Base-by-base conservation (phyloP, 2,888 invertebrate genomes). In the Athripsodes cinereus region DNA sequence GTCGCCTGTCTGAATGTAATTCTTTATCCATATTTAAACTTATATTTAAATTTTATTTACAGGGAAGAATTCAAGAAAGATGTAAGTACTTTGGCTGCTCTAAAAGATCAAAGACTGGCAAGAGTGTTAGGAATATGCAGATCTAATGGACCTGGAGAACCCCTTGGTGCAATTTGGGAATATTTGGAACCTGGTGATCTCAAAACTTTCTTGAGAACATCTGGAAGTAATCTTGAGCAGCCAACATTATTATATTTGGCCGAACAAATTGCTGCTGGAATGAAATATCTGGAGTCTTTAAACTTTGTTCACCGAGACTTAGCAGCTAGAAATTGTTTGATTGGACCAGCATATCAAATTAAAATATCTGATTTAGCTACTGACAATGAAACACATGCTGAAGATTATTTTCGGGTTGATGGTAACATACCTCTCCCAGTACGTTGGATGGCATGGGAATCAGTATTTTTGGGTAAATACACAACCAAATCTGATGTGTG, bases 381-480 rank as follows among this genome's bases (percentile, higher is more conserved):
- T 71, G 86, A 86, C 67, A 80, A 88, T 65, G 81, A 79, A 67
- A 78, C 85, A 62, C 90, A 90, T 73, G 77, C 81, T 52, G 79
- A 83, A 57, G 92, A 93, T 74, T 93, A 92, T 72, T 91, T 87
- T 58, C 59, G 59, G 31, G 55, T 55, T 11, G 59, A 55, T 31
- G 59, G 59, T n/a, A 70, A 72, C 40, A 73, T 73, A 65, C 80
- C 83, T 22, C 75, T 92, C 66, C 92, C 92, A 19, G 84, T 93
- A 66, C 79, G 92, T 67, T 92, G 91, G 91, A 90, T 92, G 90
- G 86, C 90, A 20, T 91, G 90, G 90, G 91, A 92, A 71, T 87
- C 88, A 69, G 83, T 91, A 64, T 74, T 90, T 61, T 70, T 86
- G 81, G 87, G 87, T 53, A 88, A 88, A 73, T 91, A 87, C 72